Conservation (phyloP, 2,113 vertebrate species). For the Datnioides undecimradiatus region DNA sequence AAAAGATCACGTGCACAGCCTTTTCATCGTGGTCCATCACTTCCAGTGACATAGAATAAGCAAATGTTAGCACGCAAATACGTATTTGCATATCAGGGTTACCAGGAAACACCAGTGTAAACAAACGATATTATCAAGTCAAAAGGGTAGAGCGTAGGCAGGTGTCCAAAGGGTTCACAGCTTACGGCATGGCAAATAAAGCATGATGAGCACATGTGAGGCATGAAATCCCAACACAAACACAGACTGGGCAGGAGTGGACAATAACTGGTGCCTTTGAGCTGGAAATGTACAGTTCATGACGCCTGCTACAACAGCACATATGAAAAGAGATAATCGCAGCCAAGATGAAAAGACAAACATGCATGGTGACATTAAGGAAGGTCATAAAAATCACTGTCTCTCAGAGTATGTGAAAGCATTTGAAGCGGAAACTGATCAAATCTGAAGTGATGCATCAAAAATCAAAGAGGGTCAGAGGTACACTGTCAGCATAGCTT, state of each 20-base stretch:
- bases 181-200: constrained; percentile 34
- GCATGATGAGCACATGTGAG: constrained; percentile 51
- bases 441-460: constrained; percentile 34
- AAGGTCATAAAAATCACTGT: neutral
- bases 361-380: neutral
- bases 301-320: neutral
- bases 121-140: neutral
- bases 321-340: neutral
- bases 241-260: constrained; percentile 7
- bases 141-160: constrained; percentile 31
- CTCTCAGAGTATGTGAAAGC: neutral
- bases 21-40: constrained; percentile 29
- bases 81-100: constrained; percentile 2
- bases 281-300: neutral
- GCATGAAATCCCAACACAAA: constrained; percentile 47
- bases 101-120: constrained; percentile 9
- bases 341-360: neutral
- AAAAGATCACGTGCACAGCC: neutral
- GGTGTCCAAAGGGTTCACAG: constrained; percentile 17
- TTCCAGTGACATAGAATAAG: neutral
- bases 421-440: constrained; percentile 3
- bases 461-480: constrained; percentile 27
- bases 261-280: constrained; percentile 8
- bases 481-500: constrained; percentile 2
- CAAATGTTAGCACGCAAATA: constrained; percentile 30